Base-by-base conservation (phyloP, 2,113 vertebrate genomes). In the Crotalus helleri region DNA sequence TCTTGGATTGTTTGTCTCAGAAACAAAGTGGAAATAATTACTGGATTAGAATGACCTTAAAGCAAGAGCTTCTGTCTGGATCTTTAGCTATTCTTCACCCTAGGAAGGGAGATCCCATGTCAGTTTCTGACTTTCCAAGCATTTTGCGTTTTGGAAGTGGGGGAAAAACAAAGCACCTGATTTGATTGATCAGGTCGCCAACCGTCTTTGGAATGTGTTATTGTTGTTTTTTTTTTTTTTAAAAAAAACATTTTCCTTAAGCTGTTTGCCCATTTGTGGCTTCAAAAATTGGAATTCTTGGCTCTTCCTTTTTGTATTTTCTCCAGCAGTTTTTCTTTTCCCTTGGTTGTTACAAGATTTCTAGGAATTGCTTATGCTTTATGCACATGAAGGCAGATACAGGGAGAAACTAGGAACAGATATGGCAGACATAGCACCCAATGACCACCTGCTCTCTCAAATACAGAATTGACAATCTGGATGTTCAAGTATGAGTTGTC, bases 11-110 rank as follows among this genome's bases (percentile, higher is more conserved):
- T 64, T 92, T 12, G 26, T 74, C 86, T 96, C 90, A 21, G 94
- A 64, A 96, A 95, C 94, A 93, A 94, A 94, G 23, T 92, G 93
- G 95, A 95, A 95, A 4, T 85, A 93, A 92, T 93, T 39, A 87
- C 85, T 96, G 94, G 95, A 96, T 95, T 91, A 94, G 85, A 94
- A 81, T 92, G 59, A 19, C 92, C 29, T 93, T 96, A 94, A 95
- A 95, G 92, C 93, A 94, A 95, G 91, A 93, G 94, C 92, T 94
- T 94, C 95, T 95, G 95, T 94, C 95, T 95, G 95, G 92, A 93
- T 90, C 94, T 95, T 94, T 95, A 89, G 93, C 92, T 95, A 93
- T 95, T 53, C 46, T 94, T 93, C 58, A 61, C 33, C 51, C 92
- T 58, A 88, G 93, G 92, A 95, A 96, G 95, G 94, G 91, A 92